Evolutionary conservation across 1,140 invertebrate genomes (phyloP).

Genomic region (Papilio glaucus): DNA sequence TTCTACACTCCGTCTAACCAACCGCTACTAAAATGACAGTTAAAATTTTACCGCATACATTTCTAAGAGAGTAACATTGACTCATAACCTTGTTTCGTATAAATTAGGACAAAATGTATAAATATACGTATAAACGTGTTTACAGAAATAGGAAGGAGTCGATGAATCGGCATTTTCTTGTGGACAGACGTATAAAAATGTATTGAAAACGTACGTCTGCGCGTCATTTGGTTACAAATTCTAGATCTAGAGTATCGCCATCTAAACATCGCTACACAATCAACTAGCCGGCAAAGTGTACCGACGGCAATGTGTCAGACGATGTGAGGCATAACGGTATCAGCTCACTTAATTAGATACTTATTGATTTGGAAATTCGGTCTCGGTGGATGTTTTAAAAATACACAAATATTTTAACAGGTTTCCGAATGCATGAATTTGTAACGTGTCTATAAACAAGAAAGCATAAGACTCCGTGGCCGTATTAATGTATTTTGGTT

Average conservation of each 20-base stretch:
- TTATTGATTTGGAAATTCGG: background rate
- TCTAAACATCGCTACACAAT: background rate
- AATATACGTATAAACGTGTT: background rate
- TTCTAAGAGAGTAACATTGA: background rate
- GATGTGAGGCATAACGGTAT: background rate
- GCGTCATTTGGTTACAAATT: background rate
- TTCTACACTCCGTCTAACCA: too few relatives aligned
- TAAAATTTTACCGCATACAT: background rate
- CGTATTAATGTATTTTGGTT: too few relatives aligned
- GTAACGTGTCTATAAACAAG: background rate
- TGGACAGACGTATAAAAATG: background rate
- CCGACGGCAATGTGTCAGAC: conserved; percentile 7
- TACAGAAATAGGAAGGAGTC: background rate
- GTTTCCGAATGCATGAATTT: background rate
- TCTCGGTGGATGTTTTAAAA: background rate
- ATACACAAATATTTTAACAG: background rate
- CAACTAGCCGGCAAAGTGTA: background rate
- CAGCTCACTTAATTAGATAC: conserved; percentile 13
- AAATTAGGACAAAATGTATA: background rate
- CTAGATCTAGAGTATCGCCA: background rate
- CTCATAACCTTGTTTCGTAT: background rate
- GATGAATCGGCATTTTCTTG: background rate
- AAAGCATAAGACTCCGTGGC: too few relatives aligned
- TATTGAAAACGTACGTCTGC: background rate
- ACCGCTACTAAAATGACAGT: too few relatives aligned